Evolutionary conservation across 2,113 vertebrate genomes (phyloP).

Genomic region (Microcebus ravelobensis): DNA sequence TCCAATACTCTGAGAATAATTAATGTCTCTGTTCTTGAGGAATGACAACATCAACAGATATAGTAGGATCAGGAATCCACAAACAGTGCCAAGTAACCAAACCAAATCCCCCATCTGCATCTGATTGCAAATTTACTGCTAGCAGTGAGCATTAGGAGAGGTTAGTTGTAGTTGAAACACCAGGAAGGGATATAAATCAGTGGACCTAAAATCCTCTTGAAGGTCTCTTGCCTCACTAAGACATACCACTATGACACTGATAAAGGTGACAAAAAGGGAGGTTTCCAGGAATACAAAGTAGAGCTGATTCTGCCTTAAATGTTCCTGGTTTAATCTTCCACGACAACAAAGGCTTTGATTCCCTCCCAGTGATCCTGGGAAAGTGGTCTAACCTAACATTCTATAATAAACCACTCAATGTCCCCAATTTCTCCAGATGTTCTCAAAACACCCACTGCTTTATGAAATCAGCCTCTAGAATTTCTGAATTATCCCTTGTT

Average conservation of each 20-base stretch:
- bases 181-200: not conserved
- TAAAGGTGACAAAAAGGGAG: not conserved
- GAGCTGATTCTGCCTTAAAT: not conserved
- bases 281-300: not conserved
- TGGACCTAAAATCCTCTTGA: not conserved
- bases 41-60: not conserved
- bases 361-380: not conserved
- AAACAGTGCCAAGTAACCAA: not conserved
- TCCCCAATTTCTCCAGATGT: not conserved
- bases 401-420: not conserved
- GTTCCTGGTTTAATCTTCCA: not conserved
- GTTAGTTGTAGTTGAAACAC: not conserved
- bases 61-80: not conserved
- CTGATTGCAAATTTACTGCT: not conserved
- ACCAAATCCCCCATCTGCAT: not conserved
- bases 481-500: constrained; percentile 33
- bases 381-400: not conserved
- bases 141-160: not conserved
- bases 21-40: not conserved
- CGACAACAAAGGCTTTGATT: not conserved
- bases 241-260: not conserved
- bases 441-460: not conserved
- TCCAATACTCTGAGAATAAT: not conserved
- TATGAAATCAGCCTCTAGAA: constrained; percentile 25
- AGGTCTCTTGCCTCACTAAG: not conserved